Evolutionary conservation across 1,140 invertebrate genomes (phyloP).

Genomic region (Zaprionus capensis): DNA sequence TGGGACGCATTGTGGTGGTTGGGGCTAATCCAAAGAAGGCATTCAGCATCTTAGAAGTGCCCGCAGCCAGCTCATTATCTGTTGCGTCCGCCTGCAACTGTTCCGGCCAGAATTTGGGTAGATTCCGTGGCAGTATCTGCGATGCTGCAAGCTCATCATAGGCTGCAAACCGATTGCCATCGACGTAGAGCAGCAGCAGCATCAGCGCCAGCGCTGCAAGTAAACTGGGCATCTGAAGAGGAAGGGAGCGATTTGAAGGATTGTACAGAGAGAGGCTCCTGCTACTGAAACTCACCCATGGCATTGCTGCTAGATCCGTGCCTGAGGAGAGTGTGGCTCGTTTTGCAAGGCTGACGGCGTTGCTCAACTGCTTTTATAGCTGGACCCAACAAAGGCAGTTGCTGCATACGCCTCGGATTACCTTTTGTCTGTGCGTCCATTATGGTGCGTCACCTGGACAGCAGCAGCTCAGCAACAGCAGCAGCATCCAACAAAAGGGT

Average conservation of each 20-base stretch:
- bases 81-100: background rate
- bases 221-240: slow-evolving; percentile 52
- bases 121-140: background rate
- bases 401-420: slow-evolving; percentile 60
- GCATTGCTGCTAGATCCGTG: slow-evolving; percentile 58
- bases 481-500: slow-evolving; percentile 55
- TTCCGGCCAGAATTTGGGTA: slow-evolving; percentile 7
- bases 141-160: slow-evolving; percentile 48
- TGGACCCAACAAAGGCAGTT: slow-evolving; percentile 41
- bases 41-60: slow-evolving; percentile 58
- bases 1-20: slow-evolving; percentile 29
- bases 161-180: slow-evolving; percentile 31
- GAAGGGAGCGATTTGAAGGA: no score
- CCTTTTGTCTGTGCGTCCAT: slow-evolving; percentile 73
- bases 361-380: slow-evolving; percentile 55
- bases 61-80: slow-evolving; percentile 10
- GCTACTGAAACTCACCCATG: slow-evolving; percentile 55
- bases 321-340: slow-evolving; percentile 49
- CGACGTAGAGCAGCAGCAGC: slow-evolving; percentile 37
- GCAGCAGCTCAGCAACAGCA: slow-evolving; percentile 1
- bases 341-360: slow-evolving; percentile 46
- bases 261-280: background rate
- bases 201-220: slow-evolving; percentile 58
- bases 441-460: slow-evolving; percentile 73
- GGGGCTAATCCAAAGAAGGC: slow-evolving; percentile 48